A percentile compares a stretch with the other conserved stretches of the same genome.
Evolutionary conservation across 1,140 invertebrate species (phyloP).

Genomic region (Globodera ellingtonae): DNA sequence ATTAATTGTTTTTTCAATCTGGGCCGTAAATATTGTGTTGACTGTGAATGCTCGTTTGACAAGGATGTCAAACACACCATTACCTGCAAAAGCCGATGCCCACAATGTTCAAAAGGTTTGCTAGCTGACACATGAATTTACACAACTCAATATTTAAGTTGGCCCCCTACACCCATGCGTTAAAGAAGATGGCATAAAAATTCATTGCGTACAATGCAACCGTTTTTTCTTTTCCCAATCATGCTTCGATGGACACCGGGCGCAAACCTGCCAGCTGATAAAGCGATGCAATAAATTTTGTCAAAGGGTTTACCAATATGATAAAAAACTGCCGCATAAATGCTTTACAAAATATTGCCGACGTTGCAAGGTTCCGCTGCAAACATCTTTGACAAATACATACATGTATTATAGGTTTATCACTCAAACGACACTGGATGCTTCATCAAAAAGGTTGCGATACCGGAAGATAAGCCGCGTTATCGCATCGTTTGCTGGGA

Average conservation of each 20-base stretch:
- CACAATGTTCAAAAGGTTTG: no score
- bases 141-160: not conserved
- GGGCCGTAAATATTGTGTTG: no score
- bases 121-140: no score
- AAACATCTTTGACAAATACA: not conserved
- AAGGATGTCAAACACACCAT: no score
- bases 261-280: not conserved
- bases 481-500: slow-evolving; percentile 1
- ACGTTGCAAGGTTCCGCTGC: not conserved
- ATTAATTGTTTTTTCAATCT: no score
- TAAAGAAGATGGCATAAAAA: not conserved
- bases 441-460: not conserved
- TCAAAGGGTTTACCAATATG: not conserved
- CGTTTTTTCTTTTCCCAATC: not conserved
- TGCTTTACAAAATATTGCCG: not conserved
- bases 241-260: not conserved
- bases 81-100: no score
- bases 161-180: not conserved
- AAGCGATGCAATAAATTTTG: not conserved
- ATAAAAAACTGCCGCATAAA: not conserved
- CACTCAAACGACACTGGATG: not conserved
- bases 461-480: not conserved
- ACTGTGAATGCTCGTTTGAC: no score
- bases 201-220: not conserved
- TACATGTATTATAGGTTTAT: not conserved